Evolutionary conservation across 2,888 invertebrate species (phyloP).

Genomic region (Malthinus seriepunctatus): DNA sequence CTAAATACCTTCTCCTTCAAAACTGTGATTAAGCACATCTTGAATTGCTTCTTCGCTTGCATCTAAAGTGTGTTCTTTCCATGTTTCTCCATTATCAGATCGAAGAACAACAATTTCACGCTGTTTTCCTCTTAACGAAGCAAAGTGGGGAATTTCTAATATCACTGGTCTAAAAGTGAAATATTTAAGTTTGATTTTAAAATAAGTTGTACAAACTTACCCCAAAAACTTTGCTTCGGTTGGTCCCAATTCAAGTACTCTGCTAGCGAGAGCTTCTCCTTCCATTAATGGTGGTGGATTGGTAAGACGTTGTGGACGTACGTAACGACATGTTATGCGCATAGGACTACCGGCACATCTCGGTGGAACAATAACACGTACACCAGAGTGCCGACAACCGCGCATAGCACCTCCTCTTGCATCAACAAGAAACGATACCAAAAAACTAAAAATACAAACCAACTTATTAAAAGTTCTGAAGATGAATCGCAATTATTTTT

Average conservation of each 20-base stretch:
- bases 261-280: slow-evolving; percentile 94
- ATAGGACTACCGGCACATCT: slow-evolving; percentile 94
- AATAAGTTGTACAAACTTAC: slow-evolving; percentile 57
- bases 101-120: slow-evolving; percentile 95
- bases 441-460: slow-evolving; percentile 67
- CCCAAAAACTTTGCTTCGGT: slow-evolving; percentile 95
- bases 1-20: slow-evolving; percentile 74
- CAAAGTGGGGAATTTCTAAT: slow-evolving; percentile 97
- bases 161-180: slow-evolving; percentile 75
- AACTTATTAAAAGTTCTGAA: slow-evolving; percentile 1
- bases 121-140: slow-evolving; percentile 89
- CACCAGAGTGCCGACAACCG: slow-evolving; percentile 96
- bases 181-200: neutral
- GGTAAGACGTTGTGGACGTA: slow-evolving; percentile 69
- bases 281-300: slow-evolving; percentile 98
- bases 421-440: slow-evolving; percentile 99
- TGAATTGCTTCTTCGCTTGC: slow-evolving; percentile 86
- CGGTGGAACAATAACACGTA: slow-evolving; percentile 95
- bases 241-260: slow-evolving; percentile 94
- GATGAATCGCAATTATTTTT: neutral
- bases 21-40: slow-evolving; percentile 90
- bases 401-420: slow-evolving; percentile 99
- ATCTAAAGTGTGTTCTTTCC: slow-evolving; percentile 93
- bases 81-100: slow-evolving; percentile 97
- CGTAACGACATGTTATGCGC: slow-evolving; percentile 92